Percentiles rank a stretch among this genome's conserved stretches.
phyloP scores from a whole-genome alignment of 1,140 invertebrate species.

The Pantala flavescens region DNA sequence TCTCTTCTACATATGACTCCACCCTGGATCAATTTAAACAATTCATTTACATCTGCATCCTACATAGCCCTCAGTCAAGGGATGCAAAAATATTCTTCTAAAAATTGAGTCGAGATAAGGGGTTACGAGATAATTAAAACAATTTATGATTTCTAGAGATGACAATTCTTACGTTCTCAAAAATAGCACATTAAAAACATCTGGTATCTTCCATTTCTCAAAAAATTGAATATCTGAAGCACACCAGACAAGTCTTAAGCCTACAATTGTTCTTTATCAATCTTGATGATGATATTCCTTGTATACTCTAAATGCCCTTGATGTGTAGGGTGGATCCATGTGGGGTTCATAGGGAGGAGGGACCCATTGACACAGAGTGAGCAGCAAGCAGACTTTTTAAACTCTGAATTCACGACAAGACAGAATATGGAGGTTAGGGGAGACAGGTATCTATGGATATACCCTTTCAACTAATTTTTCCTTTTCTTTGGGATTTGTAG shows the following conservation, averaged over 20 bases:
- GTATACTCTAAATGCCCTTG: background rate
- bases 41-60: background rate
- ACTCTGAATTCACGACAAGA: conserved; percentile 5
- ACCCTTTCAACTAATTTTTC: background rate
- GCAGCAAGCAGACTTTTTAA: conserved; percentile 8
- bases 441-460: background rate
- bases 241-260: conserved; percentile 1
- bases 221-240: background rate
- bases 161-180: conserved; percentile 7
- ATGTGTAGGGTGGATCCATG: background rate
- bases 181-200: conserved; percentile 10
- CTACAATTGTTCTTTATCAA: background rate
- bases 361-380: conserved; percentile 4
- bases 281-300: background rate
- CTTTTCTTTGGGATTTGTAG: conserved; percentile 9
- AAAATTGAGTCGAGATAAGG: background rate
- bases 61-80: background rate
- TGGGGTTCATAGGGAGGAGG: background rate
- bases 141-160: background rate
- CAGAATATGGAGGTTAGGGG: background rate
- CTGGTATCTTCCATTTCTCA: conserved; percentile 7
- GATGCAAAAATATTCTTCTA: conserved; percentile 4
- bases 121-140: background rate
- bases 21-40: background rate
- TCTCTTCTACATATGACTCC: background rate